Evolutionary conservation across 2,797 vertebrate species (phyloP).

Genomic region (Arnoldichthys spilopterus): DNA sequence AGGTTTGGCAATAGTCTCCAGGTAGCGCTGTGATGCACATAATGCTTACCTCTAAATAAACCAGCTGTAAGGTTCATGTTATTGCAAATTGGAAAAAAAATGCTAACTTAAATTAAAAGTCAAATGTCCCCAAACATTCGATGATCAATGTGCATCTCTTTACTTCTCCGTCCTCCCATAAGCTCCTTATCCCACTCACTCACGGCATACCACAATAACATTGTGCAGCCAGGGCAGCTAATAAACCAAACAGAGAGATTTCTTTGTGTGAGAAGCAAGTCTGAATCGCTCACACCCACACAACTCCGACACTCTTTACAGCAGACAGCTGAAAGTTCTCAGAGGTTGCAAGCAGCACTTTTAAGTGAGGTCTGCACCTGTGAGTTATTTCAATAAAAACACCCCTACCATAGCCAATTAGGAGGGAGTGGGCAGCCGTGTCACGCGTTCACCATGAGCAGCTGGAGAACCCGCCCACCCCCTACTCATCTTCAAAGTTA

Average conservation of each 20-base stretch:
- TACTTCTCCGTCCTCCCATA: background rate
- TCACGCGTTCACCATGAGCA: constrained; percentile 48
- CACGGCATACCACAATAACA: constrained; percentile 30
- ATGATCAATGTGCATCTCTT: background rate
- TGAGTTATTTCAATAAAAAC: constrained; percentile 64
- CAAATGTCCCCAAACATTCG: background rate
- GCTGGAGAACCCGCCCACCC: constrained; percentile 40
- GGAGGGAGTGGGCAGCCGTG: constrained; percentile 47
- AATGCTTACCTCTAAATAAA: too few species aligned
- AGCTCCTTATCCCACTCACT: constrained; percentile 20
- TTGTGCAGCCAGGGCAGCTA: constrained; percentile 34
- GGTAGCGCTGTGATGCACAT: too few species aligned
- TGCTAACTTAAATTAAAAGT: background rate
- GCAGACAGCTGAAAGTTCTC: constrained; percentile 56
- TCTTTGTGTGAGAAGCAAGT: constrained; percentile 53
- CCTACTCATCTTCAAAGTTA: constrained; percentile 40
- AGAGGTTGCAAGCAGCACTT: constrained; percentile 50
- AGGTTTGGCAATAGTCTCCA: too few species aligned
- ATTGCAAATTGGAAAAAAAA: background rate
- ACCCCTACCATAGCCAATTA: constrained; percentile 64
- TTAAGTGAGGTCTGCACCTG: constrained; percentile 61
- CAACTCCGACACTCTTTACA: constrained; percentile 21
- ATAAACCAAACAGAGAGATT: constrained; percentile 51
- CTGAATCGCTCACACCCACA: background rate
- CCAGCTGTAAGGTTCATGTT: too few species aligned